A percentile compares a stretch with the other conserved stretches of the same genome.
Conservation (phyloP, 2,797 vertebrate genomes). For the Melanotaenia boesemani region DNA sequence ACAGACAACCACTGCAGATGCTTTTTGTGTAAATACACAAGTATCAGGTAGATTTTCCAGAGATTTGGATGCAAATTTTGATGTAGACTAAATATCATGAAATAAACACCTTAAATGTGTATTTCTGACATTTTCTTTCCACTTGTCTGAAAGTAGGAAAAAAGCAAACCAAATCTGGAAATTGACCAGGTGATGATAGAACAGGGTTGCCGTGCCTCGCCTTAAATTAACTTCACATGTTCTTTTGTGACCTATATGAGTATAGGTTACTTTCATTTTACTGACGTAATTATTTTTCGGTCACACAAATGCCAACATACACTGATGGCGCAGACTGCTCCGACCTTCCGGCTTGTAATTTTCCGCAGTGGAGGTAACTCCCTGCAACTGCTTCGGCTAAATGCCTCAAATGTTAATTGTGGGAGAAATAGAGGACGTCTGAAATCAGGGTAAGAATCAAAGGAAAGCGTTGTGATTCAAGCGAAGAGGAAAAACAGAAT, state of each 20-base stretch:
- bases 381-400: slow-evolving; percentile 39
- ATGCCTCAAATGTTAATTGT: slow-evolving; percentile 45
- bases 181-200: too few species aligned
- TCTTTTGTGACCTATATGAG: slow-evolving; percentile 23
- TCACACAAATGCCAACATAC: slow-evolving; percentile 18
- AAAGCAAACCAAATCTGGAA: too few species aligned
- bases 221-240: too few species aligned
- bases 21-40: too few species aligned
- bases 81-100: too few species aligned
- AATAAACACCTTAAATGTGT: too few species aligned
- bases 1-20: too few species aligned
- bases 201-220: too few species aligned
- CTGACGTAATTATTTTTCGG: slow-evolving; percentile 33
- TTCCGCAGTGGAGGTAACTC: slow-evolving; percentile 27
- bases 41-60: too few species aligned
- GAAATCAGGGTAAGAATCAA: slow-evolving; percentile 2
- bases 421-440: slow-evolving; percentile 26
- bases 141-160: too few species aligned
- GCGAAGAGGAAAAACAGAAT: slow-evolving; percentile 34
- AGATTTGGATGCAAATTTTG: too few species aligned
- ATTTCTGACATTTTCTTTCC: too few species aligned
- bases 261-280: background rate
- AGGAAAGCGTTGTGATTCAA: slow-evolving; percentile 33
- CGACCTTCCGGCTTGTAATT: slow-evolving; percentile 50
- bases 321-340: slow-evolving; percentile 4